phyloP scores from a whole-genome alignment of 2,113 vertebrate species.

The Leptodactylus fuscus region DNA sequence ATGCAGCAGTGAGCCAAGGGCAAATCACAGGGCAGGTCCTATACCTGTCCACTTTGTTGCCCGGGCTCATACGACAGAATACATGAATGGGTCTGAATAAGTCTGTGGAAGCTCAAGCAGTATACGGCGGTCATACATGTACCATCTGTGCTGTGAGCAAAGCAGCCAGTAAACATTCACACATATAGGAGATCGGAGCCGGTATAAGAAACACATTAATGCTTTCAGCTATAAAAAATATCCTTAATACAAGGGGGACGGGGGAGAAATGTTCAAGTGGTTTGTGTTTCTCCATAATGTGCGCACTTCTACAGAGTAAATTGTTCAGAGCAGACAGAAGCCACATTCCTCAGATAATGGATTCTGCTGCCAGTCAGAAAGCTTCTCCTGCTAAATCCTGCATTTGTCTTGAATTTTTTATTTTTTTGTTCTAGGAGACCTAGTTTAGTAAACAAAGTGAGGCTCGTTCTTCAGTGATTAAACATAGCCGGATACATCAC shows the following conservation, averaged over 20 bases:
- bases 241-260: not conserved
- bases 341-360: constrained; percentile 9
- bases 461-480: not conserved
- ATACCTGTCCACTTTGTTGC: too few relatives aligned
- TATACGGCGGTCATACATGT: too few relatives aligned
- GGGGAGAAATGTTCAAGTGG: too few relatives aligned
- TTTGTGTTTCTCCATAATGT: not conserved
- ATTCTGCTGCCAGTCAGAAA: not conserved
- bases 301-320: not conserved
- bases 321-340: not conserved
- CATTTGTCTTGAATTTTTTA: not conserved
- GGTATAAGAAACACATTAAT: not conserved
- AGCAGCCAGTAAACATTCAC: not conserved
- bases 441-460: constrained; percentile 19
- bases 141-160: too few relatives aligned
- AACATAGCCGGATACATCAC: not conserved
- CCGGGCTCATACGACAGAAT: too few relatives aligned
- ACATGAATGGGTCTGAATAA: too few relatives aligned
- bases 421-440: not conserved
- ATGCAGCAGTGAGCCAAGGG: too few relatives aligned
- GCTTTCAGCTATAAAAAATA: not conserved
- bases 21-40: too few relatives aligned
- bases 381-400: not conserved
- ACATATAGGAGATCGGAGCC: not conserved
- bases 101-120: too few relatives aligned